Conservation (phyloP, 2,888 invertebrate species). For the Philaethria dido region DNA sequence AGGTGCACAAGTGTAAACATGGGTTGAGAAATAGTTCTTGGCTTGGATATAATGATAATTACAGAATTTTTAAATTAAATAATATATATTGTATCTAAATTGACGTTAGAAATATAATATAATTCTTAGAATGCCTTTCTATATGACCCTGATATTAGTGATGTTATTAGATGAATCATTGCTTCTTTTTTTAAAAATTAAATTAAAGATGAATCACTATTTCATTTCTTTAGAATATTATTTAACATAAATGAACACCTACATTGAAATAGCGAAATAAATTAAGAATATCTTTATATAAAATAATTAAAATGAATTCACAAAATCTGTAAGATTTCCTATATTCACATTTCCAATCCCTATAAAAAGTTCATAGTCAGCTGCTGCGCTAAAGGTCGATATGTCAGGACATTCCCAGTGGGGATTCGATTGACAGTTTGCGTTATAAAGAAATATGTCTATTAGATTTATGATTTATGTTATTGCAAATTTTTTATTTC, state of each 20-base stretch:
- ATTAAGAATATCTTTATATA: too few relatives aligned
- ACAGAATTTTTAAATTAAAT: neutral
- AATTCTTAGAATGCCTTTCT: too few relatives aligned
- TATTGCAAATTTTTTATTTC: neutral
- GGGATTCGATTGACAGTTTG: neutral
- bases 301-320: too few relatives aligned
- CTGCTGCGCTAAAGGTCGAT: constrained; percentile 3
- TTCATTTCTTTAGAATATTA: too few relatives aligned
- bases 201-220: too few relatives aligned
- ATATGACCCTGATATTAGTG: too few relatives aligned
- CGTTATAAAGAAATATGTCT: neutral
- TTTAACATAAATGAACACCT: too few relatives aligned
- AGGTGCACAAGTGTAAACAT: constrained; percentile 15
- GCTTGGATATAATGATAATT: neutral
- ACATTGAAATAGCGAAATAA: too few relatives aligned
- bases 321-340: neutral
- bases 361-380: constrained; percentile 8
- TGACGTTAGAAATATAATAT: too few relatives aligned
- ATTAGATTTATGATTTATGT: neutral
- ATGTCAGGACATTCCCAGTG: constrained; percentile 7
- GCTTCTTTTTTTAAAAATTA: too few relatives aligned
- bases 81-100: too few relatives aligned
- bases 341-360: neutral
- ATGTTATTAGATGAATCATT: too few relatives aligned
- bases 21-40: neutral